These are phyloP conservation scores for Micronycteris hirsuta DNA, from an alignment of 2,113 vertebrate genomes.

Conservation along the genomic window DNA sequence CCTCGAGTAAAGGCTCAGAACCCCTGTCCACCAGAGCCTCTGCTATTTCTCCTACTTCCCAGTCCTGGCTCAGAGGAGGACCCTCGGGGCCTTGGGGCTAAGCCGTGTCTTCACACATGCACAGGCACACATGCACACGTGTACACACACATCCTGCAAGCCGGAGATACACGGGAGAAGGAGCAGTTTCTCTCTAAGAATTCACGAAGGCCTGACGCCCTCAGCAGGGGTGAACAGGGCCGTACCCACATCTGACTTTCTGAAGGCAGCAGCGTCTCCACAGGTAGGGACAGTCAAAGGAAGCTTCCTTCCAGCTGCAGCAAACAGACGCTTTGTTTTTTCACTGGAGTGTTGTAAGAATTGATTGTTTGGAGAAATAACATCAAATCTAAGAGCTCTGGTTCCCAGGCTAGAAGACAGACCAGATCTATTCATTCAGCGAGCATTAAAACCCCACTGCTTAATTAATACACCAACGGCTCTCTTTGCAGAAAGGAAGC, in stretches of 20 bases:
- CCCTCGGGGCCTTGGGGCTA: neutral
- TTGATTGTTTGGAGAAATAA: slow-evolving; percentile 23
- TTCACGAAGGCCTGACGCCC: neutral
- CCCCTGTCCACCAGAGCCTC: neutral
- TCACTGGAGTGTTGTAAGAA: slow-evolving; percentile 8
- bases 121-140: accelerated
- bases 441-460: neutral
- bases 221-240: neutral
- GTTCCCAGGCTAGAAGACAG: neutral
- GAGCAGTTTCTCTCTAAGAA: neutral
- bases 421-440: neutral
- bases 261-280: neutral
- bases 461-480: slow-evolving; percentile 8
- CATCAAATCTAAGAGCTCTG: slow-evolving; percentile 3
- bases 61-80: neutral
- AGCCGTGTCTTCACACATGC: neutral
- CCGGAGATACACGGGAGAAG: neutral
- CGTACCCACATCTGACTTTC: neutral
- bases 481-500: neutral
- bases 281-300: neutral
- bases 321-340: neutral
- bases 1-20: neutral
- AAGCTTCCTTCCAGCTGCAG: neutral
- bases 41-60: neutral
- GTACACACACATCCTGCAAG: neutral